Base-by-base conservation (phyloP, 2,113 vertebrate genomes). In the Dermatemys mawii region DNA sequence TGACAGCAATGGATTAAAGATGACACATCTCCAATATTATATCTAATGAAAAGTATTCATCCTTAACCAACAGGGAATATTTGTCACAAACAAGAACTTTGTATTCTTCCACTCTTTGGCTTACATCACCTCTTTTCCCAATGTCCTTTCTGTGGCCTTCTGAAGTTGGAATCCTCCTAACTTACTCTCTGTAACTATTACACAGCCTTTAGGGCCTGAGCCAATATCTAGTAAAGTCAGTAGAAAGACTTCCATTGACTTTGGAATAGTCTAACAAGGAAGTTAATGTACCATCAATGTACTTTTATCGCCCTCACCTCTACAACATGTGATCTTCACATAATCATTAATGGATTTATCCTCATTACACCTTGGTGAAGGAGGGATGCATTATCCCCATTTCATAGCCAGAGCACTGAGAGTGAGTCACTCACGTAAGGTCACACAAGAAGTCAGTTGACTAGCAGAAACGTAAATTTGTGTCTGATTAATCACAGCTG, bases 1-100 rank as follows among this genome's bases (percentile, higher is more conserved):
- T 92, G 90, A 90, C 90, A 96, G 93, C 93, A 96, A 96, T 73
- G 82, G 89, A 97, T 97, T 96, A 89, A 93, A 97, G 88, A 95
- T 95, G 91, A 91, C 91, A 95, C 75, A 90, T 95, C 51, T 92
- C 89, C 94, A 81, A 85, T 95, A 84, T 13, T 0, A 8, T 19
- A 83, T 51, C 76, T 86, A 88, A 95, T 85, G 60, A 85, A 97
- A 96, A 92, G 91, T 24, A n/a, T 57, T 60, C 81, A 7, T 94
- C 94, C 84, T 89, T 87, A 93, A 51, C 29, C 75, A 89, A 27
- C 5, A 76, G 84, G 76, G 88, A 88, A 41, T 85, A 91, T 88
- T 89, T 94, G 78, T 94, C 85, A 89, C 83, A 80, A 51, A 19
- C 0, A 32, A 4, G 88, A 46, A 86, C 7, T 29, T 7, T 7